phyloP scores from a whole-genome alignment of 1,140 invertebrate species.

The Ridgeia piscesae region DNA sequence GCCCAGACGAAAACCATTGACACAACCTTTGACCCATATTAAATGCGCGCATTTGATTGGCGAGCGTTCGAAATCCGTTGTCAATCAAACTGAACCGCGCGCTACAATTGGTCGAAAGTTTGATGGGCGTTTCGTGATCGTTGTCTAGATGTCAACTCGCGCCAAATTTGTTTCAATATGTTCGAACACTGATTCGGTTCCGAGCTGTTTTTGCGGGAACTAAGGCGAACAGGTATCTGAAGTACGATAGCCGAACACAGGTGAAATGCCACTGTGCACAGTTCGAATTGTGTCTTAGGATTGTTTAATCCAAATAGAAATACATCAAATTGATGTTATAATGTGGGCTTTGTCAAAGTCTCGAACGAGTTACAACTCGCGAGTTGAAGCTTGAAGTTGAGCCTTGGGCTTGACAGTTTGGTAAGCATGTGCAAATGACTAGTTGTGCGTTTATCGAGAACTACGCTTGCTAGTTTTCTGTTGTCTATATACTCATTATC shows the following conservation, averaged over 20 bases:
- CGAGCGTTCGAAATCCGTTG: neutral
- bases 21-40: neutral
- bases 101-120: neutral
- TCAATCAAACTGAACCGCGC: neutral
- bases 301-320: neutral
- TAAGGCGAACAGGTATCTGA: neutral
- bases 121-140: neutral
- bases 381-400: too few relatives aligned
- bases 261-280: neutral
- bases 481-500: too few relatives aligned
- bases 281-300: neutral
- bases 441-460: neutral
- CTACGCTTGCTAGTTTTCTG: neutral
- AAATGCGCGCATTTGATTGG: neutral
- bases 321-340: neutral
- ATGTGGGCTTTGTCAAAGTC: neutral
- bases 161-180: conserved; percentile 6
- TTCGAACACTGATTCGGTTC: neutral
- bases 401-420: neutral
- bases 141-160: neutral
- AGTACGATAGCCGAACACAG: neutral
- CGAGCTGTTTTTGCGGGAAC: neutral
- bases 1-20: neutral
- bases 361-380: neutral
- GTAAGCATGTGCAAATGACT: neutral